Percentiles rank a stretch among this genome's conserved stretches.
Evolutionary conservation across 2,888 invertebrate genomes (phyloP).

Genomic region (Strigamia crassipes): DNA sequence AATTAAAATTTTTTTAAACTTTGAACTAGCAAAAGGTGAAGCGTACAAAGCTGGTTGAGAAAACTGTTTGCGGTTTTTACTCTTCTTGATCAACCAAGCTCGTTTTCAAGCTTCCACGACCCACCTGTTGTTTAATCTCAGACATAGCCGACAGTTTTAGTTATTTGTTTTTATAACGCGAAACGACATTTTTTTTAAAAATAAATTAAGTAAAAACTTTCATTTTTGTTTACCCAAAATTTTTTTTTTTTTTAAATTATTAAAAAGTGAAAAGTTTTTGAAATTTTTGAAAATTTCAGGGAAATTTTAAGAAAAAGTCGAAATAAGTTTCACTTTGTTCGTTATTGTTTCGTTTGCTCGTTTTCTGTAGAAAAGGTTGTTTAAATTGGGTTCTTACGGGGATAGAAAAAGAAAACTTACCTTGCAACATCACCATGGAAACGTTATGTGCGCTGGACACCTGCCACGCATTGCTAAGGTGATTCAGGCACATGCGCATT

Average conservation of each 20-base stretch:
- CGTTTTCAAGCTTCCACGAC: too few relatives aligned
- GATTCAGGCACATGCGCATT: conserved; percentile 38
- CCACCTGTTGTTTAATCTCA: too few relatives aligned
- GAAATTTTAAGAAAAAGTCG: not conserved
- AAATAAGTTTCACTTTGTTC: not conserved
- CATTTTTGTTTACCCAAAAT: too few relatives aligned
- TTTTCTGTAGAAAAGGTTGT: too few relatives aligned
- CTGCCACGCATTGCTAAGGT: conserved; percentile 41
- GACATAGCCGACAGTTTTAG: not conserved
- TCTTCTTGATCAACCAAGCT: conserved; percentile 17
- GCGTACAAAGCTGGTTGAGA: conserved; percentile 6
- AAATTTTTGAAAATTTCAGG: too few relatives aligned
- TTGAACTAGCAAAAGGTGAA: not conserved
- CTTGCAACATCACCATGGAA: conserved; percentile 41
- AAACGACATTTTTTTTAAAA: too few relatives aligned
- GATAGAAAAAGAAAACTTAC: conserved; percentile 28
- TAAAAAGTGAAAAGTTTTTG: too few relatives aligned
- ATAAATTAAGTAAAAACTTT: not conserved
- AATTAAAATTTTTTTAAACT: conserved; percentile 10
- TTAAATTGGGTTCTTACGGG: not conserved
- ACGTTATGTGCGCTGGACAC: conserved; percentile 25
- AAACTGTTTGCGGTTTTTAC: not conserved
- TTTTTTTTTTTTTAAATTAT: too few relatives aligned
- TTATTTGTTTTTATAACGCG: not conserved
- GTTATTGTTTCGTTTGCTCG: too few relatives aligned